These are phyloP conservation scores for Actinemys pallida DNA, from an alignment of 2,113 vertebrate species.

Conservation along the genomic window DNA sequence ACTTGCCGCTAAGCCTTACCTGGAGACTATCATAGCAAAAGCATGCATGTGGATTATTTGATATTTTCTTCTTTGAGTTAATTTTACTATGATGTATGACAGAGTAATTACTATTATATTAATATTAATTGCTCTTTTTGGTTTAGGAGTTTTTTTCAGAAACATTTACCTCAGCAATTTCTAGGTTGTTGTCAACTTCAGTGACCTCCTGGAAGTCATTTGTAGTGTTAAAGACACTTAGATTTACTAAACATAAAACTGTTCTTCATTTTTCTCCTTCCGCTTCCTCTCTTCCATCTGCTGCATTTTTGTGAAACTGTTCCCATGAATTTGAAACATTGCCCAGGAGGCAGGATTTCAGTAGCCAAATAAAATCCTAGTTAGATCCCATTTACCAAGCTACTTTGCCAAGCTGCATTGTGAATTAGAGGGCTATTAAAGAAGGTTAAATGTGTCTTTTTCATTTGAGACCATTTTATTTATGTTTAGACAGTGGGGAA, in stretches of 20 bases:
- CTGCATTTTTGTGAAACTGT: conserved; percentile 69
- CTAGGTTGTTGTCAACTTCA: conserved; percentile 50
- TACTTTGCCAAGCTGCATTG: conserved; percentile 51
- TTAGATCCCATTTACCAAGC: conserved; percentile 63
- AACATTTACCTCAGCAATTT: conserved; percentile 79
- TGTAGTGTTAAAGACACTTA: conserved; percentile 52
- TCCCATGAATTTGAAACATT: conserved; percentile 73
- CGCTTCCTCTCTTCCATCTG: not conserved
- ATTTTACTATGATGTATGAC: conserved; percentile 58
- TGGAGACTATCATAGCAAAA: conserved; percentile 80
- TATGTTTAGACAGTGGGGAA: conserved; percentile 24
- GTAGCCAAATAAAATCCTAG: conserved; percentile 73
- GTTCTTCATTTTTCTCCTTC: conserved; percentile 33
- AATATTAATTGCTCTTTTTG: conserved; percentile 70
- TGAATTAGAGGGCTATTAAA: conserved; percentile 49
- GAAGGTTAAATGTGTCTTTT: conserved; percentile 46
- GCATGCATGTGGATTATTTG: conserved; percentile 75
- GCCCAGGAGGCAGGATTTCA: conserved; percentile 74
- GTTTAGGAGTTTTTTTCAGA: conserved; percentile 54
- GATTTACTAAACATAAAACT: conserved; percentile 6
- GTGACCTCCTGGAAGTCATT: conserved; percentile 49
- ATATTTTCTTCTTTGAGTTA: conserved; percentile 78
- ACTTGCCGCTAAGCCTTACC: conserved; percentile 85
- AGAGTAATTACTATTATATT: conserved; percentile 73
- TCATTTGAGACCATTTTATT: conserved; percentile 56